Percentiles rank a stretch among this genome's conserved stretches.
phyloP scores from a whole-genome alignment of 2,113 vertebrate species.

The Syrrhaptes paradoxus region DNA sequence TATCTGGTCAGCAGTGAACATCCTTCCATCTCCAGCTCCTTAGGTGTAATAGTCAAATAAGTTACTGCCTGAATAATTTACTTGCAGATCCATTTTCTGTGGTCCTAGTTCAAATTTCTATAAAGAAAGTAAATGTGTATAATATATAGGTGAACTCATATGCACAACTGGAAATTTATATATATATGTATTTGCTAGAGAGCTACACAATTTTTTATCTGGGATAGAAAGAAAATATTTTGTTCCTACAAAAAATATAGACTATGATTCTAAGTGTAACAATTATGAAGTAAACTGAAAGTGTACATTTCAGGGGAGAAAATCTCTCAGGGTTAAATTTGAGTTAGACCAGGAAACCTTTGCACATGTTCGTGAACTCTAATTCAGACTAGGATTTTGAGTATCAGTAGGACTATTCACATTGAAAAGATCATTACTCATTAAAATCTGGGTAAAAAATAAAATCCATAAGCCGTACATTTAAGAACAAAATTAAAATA shows the following conservation, averaged over 20 bases:
- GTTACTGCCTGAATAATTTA: background rate
- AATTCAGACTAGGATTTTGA: background rate
- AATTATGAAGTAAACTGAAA: background rate
- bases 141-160: background rate
- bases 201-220: background rate
- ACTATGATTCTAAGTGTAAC: background rate
- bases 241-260: background rate
- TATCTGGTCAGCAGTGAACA: background rate
- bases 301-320: background rate
- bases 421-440: background rate
- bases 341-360: background rate
- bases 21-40: background rate
- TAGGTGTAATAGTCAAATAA: background rate
- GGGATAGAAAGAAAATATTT: background rate
- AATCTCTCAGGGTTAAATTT: background rate
- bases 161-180: background rate
- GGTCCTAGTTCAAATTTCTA: background rate
- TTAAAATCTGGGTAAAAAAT: background rate
- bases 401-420: background rate
- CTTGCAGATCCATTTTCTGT: background rate
- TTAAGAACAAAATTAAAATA: background rate
- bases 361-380: background rate
- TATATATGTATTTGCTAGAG: background rate
- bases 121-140: background rate
- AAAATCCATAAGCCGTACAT: accelerated